Conservation (phyloP, 2,888 invertebrate genomes). For the Apodemia hepburni region DNA sequence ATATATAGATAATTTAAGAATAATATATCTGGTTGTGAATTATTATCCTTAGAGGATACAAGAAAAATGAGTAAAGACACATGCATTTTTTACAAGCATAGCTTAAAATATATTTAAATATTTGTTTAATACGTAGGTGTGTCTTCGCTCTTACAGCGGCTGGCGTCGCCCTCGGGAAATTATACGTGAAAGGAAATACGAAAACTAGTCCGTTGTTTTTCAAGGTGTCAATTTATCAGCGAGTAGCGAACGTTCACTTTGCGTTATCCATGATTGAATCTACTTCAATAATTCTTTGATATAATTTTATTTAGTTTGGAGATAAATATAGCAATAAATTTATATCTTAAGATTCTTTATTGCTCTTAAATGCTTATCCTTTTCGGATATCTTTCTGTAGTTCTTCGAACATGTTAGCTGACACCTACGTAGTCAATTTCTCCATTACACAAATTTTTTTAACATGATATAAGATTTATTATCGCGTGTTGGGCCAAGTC, state of each 20-base stretch:
- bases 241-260: constrained; percentile 19
- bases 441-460: too few species aligned
- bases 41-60: too few species aligned
- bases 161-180: constrained; percentile 52
- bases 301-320: neutral
- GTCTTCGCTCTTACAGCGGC: constrained; percentile 27
- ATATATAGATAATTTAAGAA: too few species aligned
- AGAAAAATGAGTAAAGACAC: too few species aligned
- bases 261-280: neutral
- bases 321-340: neutral
- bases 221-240: constrained; percentile 27
- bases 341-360: too few species aligned
- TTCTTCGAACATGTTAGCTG: too few species aligned
- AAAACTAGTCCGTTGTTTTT: constrained; percentile 16
- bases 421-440: too few species aligned
- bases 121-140: constrained; percentile 15
- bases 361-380: too few species aligned
- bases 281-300: neutral
- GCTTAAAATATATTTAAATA: constrained; percentile 9
- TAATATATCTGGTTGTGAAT: too few species aligned
- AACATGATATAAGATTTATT: too few species aligned
- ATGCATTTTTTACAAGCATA: neutral
- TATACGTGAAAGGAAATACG: constrained; percentile 52
- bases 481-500: too few species aligned
- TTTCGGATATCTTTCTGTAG: too few species aligned